Conservation (phyloP, 2,888 invertebrate species). For the Romanomermis culicivorax region DNA sequence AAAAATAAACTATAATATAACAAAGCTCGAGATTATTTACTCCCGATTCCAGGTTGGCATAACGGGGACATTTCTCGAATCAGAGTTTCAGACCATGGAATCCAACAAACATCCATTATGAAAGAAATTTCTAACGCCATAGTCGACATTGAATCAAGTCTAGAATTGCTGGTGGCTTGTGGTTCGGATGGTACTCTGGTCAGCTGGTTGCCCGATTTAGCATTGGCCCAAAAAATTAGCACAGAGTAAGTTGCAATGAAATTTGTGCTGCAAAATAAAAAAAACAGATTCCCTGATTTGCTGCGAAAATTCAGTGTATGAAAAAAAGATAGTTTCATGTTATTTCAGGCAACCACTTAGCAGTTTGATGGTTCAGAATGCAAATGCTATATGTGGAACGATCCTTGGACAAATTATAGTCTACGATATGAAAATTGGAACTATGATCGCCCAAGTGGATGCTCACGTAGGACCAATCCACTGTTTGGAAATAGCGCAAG, state of each 20-base stretch:
- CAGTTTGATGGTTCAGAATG: neutral
- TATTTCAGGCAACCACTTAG: neutral
- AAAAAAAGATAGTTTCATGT: too few species aligned
- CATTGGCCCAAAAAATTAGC: neutral
- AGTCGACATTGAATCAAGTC: neutral
- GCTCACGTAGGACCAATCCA: neutral
- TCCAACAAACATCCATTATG: neutral
- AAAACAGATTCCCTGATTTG: too few species aligned
- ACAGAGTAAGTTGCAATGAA: neutral
- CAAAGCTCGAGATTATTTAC: too few species aligned
- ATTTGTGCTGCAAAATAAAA: too few species aligned
- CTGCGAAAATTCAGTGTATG: too few species aligned
- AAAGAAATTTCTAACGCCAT: neutral
- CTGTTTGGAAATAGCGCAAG: neutral
- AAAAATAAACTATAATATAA: too few species aligned
- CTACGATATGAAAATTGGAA: neutral
- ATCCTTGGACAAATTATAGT: neutral
- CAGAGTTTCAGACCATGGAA: neutral
- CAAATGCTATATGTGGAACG: neutral
- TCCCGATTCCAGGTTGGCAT: neutral
- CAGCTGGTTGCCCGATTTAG: neutral
- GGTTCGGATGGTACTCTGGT: neutral
- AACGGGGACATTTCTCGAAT: neutral
- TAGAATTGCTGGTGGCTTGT: neutral
- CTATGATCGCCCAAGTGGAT: neutral